phyloP scores from a whole-genome alignment of 2,113 vertebrate species.

The Oxygymnocypris stewartii region DNA sequence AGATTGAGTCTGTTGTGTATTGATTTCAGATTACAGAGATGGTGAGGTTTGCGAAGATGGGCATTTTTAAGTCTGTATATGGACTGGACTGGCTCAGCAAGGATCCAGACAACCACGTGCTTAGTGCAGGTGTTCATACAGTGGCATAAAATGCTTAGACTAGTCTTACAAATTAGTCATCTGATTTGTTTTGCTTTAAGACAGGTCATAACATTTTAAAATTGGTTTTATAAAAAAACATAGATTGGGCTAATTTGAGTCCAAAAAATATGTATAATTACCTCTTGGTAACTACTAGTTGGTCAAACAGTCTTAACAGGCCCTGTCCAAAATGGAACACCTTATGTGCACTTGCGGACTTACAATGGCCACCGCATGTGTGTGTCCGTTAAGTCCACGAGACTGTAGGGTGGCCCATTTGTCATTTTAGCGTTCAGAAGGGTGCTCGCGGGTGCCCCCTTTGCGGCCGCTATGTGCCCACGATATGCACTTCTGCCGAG shows the following conservation, averaged over 20 bases:
- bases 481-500: too few species aligned
- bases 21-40: constrained; percentile 39
- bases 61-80: constrained; percentile 22
- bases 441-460: too few species aligned
- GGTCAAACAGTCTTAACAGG: neutral
- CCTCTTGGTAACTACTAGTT: neutral
- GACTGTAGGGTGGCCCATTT: too few species aligned
- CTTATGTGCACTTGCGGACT: too few species aligned
- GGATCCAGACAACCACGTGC: neutral
- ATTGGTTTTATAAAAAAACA: neutral
- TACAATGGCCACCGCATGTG: too few species aligned
- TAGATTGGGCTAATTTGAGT: neutral
- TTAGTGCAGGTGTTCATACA: neutral
- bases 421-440: too few species aligned
- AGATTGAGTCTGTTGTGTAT: constrained; percentile 32
- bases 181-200: too few species aligned
- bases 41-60: constrained; percentile 20
- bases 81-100: neutral
- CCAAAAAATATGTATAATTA: neutral
- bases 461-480: too few species aligned
- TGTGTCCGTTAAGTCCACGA: too few species aligned
- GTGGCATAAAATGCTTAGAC: neutral
- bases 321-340: too few species aligned
- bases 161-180: too few species aligned
- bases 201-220: too few species aligned